Conservation (phyloP, 2,888 invertebrate species). For the Cephus pygmeus region DNA sequence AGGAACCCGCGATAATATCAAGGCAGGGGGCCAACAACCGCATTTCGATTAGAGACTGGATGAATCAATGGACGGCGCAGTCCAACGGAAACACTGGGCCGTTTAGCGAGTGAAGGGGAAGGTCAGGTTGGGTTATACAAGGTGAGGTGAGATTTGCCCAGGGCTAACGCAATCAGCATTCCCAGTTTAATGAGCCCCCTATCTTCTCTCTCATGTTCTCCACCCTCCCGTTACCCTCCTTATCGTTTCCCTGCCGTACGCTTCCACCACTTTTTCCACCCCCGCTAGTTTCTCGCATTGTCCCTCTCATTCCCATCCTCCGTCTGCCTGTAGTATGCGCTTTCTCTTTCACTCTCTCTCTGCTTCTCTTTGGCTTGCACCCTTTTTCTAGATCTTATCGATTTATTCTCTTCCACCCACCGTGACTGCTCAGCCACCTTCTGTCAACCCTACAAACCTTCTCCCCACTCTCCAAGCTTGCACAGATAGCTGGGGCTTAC, state of each 20-base stretch:
- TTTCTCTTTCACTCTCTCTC: conserved; percentile 15
- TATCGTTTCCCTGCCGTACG: background rate
- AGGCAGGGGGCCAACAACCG: background rate
- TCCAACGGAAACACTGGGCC: conserved; percentile 43
- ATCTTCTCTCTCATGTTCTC: conserved; percentile 37
- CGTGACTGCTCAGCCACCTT: background rate
- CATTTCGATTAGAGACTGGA: conserved; percentile 12
- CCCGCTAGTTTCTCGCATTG: conserved; percentile 1
- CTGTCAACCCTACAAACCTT: too few relatives aligned
- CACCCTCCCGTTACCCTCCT: background rate
- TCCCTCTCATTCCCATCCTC: conserved; percentile 17
- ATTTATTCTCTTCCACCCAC: background rate
- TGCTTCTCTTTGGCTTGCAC: conserved; percentile 13
- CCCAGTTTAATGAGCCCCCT: conserved; percentile 60
- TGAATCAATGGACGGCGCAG: conserved; percentile 14
- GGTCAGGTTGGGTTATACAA: conserved; percentile 1
- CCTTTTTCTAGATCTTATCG: conserved; percentile 5
- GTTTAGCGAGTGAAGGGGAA: conserved; percentile 46
- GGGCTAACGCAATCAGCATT: conserved; percentile 62
- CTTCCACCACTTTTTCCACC: background rate
- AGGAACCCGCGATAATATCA: conserved; percentile 6
- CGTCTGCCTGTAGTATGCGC: background rate
- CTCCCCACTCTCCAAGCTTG: too few relatives aligned
- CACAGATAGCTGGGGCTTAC: background rate
- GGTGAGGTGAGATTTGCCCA: conserved; percentile 42